A percentile compares a stretch with the other conserved stretches of the same genome.
Conservation (phyloP, 2,888 invertebrate species). For the Dicyrtomina minuta region DNA sequence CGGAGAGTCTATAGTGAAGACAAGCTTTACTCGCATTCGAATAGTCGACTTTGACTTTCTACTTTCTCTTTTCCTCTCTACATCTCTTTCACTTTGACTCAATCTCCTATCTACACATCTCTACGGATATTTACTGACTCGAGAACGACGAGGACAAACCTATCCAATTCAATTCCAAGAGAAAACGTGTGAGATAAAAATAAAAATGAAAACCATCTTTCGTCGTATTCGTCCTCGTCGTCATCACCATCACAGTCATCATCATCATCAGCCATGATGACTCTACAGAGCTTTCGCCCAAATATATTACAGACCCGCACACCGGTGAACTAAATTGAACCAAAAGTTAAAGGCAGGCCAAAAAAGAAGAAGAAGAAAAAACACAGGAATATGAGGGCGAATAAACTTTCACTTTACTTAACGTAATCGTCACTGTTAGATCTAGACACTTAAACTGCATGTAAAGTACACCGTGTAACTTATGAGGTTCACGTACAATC, state of each 20-base stretch:
- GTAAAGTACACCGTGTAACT: no score
- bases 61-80: no score
- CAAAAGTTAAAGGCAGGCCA: constrained; percentile 21
- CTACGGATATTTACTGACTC: neutral
- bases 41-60: no score
- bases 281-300: constrained; percentile 12
- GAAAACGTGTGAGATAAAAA: neutral
- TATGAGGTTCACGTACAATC: no score
- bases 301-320: constrained; percentile 29
- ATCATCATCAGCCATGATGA: constrained; percentile 28
- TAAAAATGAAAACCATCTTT: neutral
- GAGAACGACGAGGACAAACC: neutral
- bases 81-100: no score
- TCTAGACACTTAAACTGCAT: no score
- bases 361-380: constrained; percentile 4
- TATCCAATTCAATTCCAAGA: neutral
- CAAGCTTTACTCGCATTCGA: no score
- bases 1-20: no score
- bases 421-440: no score
- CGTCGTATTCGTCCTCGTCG: no score
- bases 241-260: constrained; percentile 7
- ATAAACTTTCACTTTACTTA: no score
- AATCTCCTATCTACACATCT: no score
- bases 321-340: constrained; percentile 30
- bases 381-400: neutral